Base-by-base conservation (phyloP, 2,113 vertebrate species). In the Leptosomus discolor region DNA sequence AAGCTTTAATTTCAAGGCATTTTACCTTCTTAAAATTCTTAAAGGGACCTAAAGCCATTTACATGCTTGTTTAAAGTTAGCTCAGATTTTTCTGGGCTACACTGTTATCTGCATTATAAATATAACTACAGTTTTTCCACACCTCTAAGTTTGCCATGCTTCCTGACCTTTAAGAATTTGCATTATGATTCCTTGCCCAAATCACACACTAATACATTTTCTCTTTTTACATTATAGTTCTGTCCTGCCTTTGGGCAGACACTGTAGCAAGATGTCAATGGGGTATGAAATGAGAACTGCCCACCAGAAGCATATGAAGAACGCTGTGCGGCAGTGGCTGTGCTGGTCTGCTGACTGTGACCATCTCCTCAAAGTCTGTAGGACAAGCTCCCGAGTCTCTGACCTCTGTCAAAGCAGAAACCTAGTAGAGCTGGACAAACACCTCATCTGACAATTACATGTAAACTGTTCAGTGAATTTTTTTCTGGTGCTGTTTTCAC, bases 231-330 rank as follows among this genome's bases (percentile, higher is more conserved):
- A 22, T 36, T 46, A 24, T 4, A 5, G 24, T 45, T 60, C 45
- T 37, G 30, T 32, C n/a, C n/a, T 76, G 76, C 30, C 30, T 75
- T 41, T 58, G 36, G 51, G 48, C 54, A 81, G 56, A 57, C 12
- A 2, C 57, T 41, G 24, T 15, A 41, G n/a, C 30, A 48, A 70
- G 69, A 13, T 36, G 63, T 15, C 13, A 14, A 0, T 2, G 14
- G 27, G 51, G 57, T 19, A 21, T 15, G 69, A 53, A 53, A 27
- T 1, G 21, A 76, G 60, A 37, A 27, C 18, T 46, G 34, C 45
- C 45, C 6, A 5, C 13, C 3, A 0, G 39, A 34, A 75, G 26
- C 1, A 0, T 24, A 6, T 0, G 0, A 51, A 54, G 60, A 29
- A 13, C 2, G 3, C 16, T 8, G 16, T 22, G 32, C 1, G 3